Evolutionary conservation across 2,797 vertebrate genomes (phyloP), one percentile per base, ranked within the genome.

Genomic region (Coranthus polyacanthus): DNA sequence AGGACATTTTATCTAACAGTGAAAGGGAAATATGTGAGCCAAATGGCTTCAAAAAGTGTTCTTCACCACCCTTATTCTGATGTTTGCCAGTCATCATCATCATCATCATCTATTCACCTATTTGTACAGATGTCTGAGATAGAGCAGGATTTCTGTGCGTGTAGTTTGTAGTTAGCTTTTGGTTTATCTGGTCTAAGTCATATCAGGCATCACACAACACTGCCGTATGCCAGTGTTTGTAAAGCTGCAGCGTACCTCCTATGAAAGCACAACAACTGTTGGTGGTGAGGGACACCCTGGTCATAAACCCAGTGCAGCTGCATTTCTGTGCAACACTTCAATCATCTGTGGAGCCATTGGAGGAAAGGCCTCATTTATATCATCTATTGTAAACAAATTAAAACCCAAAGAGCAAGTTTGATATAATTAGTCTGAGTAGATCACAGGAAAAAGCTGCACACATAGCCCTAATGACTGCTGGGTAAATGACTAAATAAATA

Each of bases 401-500:
- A 84, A 79, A 73, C 80, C 77, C 72, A 88, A 78, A 83, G 85
- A 83, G 86, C 73, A 88, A 82, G 79, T 91, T 87, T 88, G 78
- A 86, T 86, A 87, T 88, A 89, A 92, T 87, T 91, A 92, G 79
- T 77, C 71, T 75, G 79, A 78, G 72, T 73, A 81, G 73, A 89
- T 90, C 71, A 81, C 65, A 85, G 68, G 52, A 76, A 86, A 76
- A 78, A n/a, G 75, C 77, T 68, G 75, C 55, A 71, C 79, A 83
- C 71, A 73, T 65, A 68, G 79, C 75, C 70, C 69, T 90, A 89
- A 86, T 89, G 86, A 85, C 86, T 90, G 83, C 84, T 86, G 84
- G 81, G 77, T 91, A 92, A 92, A 92, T 69, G 54, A 88, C 85
- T 88, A 90, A 89, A 90, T 91, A 85, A 87, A 91, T 87, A 89